Conservation (phyloP, 2,797 vertebrate genomes). For the Hypotaenidia philippensis region DNA sequence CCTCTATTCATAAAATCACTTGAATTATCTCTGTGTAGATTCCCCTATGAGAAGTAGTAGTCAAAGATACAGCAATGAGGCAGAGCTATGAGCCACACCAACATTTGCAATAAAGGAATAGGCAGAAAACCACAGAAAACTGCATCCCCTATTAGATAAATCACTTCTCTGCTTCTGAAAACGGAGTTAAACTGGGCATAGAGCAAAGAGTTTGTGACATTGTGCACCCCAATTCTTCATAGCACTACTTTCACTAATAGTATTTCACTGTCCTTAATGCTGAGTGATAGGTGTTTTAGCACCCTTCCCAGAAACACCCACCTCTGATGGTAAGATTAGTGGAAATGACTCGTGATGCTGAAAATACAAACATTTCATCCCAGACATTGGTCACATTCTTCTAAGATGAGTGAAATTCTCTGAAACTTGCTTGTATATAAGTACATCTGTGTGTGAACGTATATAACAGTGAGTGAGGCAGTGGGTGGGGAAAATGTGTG, state of each 20-base stretch:
- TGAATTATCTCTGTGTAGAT: background rate
- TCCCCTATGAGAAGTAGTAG: background rate
- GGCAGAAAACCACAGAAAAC: background rate
- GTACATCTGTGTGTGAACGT: constrained; percentile 10
- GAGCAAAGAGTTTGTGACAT: background rate
- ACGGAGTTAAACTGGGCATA: background rate
- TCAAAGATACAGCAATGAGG: background rate
- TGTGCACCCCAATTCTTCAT: background rate
- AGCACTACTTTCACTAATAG: constrained; percentile 13
- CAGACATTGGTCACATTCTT: constrained; percentile 59
- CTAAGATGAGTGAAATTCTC: constrained; percentile 56
- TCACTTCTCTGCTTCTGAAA: background rate
- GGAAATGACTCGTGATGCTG: constrained; percentile 58
- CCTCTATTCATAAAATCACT: constrained; percentile 21
- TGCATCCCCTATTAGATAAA: background rate
- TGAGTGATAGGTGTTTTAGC: constrained; percentile 2
- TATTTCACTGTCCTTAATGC: background rate
- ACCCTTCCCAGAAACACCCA: constrained; percentile 60
- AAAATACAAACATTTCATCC: constrained; percentile 63
- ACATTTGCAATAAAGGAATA: background rate
- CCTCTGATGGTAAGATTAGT: constrained; percentile 20
- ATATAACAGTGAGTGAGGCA: constrained; percentile 21
- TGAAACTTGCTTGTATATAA: constrained; percentile 25
- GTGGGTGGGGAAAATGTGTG: constrained; percentile 70
- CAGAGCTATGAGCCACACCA: background rate